Percentiles rank a stretch among this genome's conserved stretches.
These are phyloP conservation scores for Fragum sueziense DNA, from an alignment of 2,888 invertebrate species.

Conservation along the genomic window DNA sequence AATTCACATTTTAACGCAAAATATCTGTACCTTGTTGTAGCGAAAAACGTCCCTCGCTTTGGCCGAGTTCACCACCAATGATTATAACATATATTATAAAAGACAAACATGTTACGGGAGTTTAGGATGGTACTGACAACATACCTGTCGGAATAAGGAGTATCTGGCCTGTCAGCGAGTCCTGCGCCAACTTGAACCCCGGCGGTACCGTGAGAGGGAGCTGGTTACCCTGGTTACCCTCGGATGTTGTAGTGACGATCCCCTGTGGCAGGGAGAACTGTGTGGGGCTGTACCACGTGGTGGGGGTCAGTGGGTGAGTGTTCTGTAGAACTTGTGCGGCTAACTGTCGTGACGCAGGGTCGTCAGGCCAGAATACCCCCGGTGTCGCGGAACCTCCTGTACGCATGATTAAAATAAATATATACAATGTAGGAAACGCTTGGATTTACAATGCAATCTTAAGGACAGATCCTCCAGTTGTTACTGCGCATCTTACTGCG, in stretches of 20 bases:
- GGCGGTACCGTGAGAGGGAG: constrained; percentile 86
- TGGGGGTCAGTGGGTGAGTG: constrained; percentile 58
- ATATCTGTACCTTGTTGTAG: too few relatives aligned
- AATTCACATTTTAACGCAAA: too few relatives aligned
- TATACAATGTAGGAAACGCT: too few relatives aligned
- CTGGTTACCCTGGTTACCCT: constrained; percentile 50
- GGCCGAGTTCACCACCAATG: too few relatives aligned
- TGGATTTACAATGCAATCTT: too few relatives aligned
- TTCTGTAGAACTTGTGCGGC: constrained; percentile 62
- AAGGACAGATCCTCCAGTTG: too few relatives aligned
- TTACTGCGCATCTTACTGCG: too few relatives aligned
- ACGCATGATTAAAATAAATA: too few relatives aligned
- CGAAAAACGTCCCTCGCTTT: too few relatives aligned
- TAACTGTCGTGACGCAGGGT: constrained; percentile 63
- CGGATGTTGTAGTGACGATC: constrained; percentile 44
- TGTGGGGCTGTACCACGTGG: constrained; percentile 72
- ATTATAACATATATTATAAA: too few relatives aligned
- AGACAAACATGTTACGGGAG: too few relatives aligned
- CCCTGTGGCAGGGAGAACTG: constrained; percentile 61
- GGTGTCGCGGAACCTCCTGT: constrained; percentile 45
- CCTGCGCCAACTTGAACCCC: constrained; percentile 93
- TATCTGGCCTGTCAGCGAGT: constrained; percentile 92
- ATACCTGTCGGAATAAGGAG: constrained; percentile 83
- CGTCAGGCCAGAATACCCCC: constrained; percentile 66
- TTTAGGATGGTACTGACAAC: too few relatives aligned